Evolutionary conservation across 2,113 vertebrate genomes (phyloP).

Genomic region (Piprites chloris): DNA sequence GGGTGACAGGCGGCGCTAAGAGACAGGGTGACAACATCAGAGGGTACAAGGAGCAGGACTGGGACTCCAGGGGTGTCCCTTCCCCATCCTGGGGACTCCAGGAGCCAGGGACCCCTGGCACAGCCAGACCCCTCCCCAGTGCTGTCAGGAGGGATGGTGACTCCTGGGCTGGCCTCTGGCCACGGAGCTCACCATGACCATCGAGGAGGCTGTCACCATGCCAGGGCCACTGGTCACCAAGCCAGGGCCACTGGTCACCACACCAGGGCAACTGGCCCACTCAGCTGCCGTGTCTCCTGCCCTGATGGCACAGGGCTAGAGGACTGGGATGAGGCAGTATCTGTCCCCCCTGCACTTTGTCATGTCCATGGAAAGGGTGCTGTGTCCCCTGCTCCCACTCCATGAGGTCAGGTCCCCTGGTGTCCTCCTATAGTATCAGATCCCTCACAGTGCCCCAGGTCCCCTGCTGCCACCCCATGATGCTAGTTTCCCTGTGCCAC

Average conservation of each 20-base stretch:
- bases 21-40: background rate
- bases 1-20: background rate
- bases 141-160: fast-evolving
- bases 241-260: background rate
- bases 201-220: background rate
- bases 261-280: background rate
- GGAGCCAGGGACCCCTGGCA: background rate
- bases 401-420: background rate
- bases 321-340: background rate
- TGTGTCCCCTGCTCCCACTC: fast-evolving
- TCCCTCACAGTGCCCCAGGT: background rate
- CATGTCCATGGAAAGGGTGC: background rate
- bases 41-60: fast-evolving
- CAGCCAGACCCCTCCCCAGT: background rate
- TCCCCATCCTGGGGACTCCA: background rate
- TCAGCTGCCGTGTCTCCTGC: background rate
- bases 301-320: background rate
- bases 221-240: background rate
- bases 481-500: background rate
- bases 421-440: background rate
- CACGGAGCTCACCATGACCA: background rate
- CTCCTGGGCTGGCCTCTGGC: background rate
- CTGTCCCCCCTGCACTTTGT: too few species aligned
- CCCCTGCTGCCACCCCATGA: background rate
- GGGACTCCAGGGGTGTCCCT: fast-evolving